phyloP scores from a whole-genome alignment of 2,888 invertebrate species.

The Torymus tubicola region DNA sequence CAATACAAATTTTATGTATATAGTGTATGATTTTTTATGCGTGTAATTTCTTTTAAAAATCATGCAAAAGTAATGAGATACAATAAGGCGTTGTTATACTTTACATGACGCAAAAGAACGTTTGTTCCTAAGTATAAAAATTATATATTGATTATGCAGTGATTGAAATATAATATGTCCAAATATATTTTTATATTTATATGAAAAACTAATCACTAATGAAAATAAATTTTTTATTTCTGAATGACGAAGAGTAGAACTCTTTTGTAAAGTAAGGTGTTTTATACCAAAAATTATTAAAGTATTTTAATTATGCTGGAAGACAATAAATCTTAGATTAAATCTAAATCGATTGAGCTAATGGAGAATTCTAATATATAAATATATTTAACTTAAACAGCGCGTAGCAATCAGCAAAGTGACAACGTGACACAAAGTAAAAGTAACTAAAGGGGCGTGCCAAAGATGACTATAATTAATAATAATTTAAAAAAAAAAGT shows the following conservation, averaged over 20 bases:
- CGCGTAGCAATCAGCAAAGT: conserved; percentile 40
- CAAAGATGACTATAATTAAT: conserved; percentile 60
- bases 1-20: background rate
- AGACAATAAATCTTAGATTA: conserved; percentile 36
- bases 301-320: conserved; percentile 14
- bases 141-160: background rate
- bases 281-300: conserved; percentile 26
- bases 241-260: too few species aligned
- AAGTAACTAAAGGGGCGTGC: conserved; percentile 21
- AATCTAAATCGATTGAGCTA: conserved; percentile 20
- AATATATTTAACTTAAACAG: conserved; percentile 15
- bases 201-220: background rate
- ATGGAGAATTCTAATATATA: conserved; percentile 43
- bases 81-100: too few species aligned
- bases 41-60: too few species aligned
- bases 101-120: background rate
- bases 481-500: conserved; percentile 51
- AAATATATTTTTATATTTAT: background rate
- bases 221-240: conserved; percentile 5
- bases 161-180: background rate
- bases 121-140: conserved; percentile 4
- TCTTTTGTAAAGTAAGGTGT: conserved; percentile 12
- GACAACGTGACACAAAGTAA: conserved; percentile 19
- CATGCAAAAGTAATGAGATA: too few species aligned
- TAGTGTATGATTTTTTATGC: too few species aligned